phyloP scores from a whole-genome alignment of 2,797 vertebrate genomes.

The Myioborus miniatus region DNA sequence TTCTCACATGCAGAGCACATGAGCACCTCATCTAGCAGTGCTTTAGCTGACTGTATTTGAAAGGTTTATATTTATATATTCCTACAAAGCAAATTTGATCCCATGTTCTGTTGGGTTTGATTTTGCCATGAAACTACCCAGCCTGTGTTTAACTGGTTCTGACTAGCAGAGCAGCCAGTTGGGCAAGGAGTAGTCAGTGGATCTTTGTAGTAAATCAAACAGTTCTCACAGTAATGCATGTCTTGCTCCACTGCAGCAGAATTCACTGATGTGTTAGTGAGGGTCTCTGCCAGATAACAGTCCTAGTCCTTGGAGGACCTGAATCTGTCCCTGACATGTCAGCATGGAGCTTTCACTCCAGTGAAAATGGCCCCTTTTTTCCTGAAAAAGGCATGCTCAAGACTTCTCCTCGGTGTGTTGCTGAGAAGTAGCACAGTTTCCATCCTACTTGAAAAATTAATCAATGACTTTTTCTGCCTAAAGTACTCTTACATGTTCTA shows the following conservation, averaged over 20 bases:
- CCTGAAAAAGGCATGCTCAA: background rate
- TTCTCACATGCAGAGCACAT: background rate
- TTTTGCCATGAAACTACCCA: background rate
- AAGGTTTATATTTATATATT: background rate
- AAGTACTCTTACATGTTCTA: background rate
- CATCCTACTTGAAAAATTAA: background rate
- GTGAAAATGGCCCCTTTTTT: background rate
- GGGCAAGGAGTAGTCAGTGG: background rate
- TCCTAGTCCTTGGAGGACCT: background rate
- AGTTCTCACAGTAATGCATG: background rate
- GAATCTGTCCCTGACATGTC: background rate
- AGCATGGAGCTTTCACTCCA: background rate
- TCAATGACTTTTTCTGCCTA: background rate
- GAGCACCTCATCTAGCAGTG: background rate
- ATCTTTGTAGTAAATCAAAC: background rate
- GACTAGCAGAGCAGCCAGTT: background rate
- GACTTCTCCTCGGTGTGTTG: background rate
- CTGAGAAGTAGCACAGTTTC: background rate
- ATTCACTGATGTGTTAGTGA: background rate
- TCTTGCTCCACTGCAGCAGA: background rate
- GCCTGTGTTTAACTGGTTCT: background rate
- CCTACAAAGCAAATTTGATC: background rate
- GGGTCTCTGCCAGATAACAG: background rate
- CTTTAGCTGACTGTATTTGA: background rate
- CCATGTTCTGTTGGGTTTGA: background rate